Conservation (phyloP, 2,797 vertebrate species). For the Anniella stebbinsi region DNA sequence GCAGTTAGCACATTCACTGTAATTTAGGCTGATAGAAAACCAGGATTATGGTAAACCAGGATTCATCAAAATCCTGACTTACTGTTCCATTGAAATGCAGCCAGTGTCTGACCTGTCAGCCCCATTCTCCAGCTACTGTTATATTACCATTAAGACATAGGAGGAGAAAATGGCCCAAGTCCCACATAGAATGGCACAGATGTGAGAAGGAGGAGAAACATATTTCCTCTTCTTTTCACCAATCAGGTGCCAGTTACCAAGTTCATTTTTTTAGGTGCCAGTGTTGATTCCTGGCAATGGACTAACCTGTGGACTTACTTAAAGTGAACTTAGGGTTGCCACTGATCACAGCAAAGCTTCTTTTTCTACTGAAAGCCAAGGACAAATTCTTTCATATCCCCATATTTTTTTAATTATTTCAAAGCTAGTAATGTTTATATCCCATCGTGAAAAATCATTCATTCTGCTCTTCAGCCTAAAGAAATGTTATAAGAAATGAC, state of each 20-base stretch:
- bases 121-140: neutral
- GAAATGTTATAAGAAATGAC: slow-evolving; percentile 27
- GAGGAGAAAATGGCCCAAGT: neutral
- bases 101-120: neutral
- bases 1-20: neutral
- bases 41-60: neutral
- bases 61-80: neutral
- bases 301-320: neutral
- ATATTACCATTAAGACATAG: neutral
- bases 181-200: neutral
- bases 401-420: neutral
- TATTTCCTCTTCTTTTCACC: neutral
- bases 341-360: neutral
- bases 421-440: neutral
- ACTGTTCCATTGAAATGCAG: neutral
- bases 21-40: neutral
- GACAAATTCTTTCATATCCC: neutral
- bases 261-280: neutral
- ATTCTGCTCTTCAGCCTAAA: slow-evolving; percentile 41
- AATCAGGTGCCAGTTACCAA: neutral
- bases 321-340: neutral
- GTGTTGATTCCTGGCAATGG: neutral
- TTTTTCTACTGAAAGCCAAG: neutral
- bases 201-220: neutral
- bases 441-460: slow-evolving; percentile 9